Evolutionary conservation across 2,113 vertebrate species (phyloP).

Genomic region (Pluvialis apricaria): DNA sequence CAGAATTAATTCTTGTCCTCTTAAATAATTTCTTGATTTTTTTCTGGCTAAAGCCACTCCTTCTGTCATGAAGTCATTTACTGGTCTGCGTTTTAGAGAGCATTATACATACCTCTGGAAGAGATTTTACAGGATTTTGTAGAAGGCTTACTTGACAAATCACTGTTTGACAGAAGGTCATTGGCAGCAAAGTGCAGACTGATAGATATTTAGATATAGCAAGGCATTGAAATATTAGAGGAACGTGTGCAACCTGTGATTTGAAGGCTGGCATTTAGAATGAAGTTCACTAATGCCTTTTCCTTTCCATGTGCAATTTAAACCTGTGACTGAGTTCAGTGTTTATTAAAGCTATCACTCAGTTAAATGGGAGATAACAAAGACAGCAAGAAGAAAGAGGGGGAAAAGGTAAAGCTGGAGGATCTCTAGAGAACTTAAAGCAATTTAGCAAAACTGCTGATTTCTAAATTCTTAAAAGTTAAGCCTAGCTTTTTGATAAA

Average conservation of each 20-base stretch:
- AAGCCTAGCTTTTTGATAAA: not conserved
- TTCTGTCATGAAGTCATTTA: not conserved
- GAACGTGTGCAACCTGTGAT: fast-evolving
- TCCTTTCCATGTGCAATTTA: slow-evolving; percentile 20
- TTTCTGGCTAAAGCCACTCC: not conserved
- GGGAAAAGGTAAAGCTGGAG: not conserved
- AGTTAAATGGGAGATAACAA: slow-evolving; percentile 38
- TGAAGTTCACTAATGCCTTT: not conserved
- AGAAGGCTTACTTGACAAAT: not conserved
- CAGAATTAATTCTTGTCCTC: not conserved
- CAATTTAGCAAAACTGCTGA: slow-evolving; percentile 52
- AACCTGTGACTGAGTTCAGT: slow-evolving; percentile 41
- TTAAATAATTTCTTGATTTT: not conserved
- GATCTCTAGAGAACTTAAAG: slow-evolving; percentile 11
- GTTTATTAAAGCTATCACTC: slow-evolving; percentile 64
- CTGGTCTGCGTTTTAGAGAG: not conserved
- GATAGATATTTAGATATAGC: not conserved
- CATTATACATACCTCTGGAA: not conserved
- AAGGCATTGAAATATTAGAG: slow-evolving; percentile 43
- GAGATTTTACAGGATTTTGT: not conserved
- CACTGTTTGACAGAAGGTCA: not conserved
- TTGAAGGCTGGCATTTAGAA: slow-evolving; percentile 44
- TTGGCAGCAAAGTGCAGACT: slow-evolving; percentile 1
- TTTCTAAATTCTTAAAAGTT: slow-evolving; percentile 18
- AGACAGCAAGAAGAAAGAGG: not conserved